Evolutionary conservation across 1,140 invertebrate genomes (phyloP).

Genomic region (Brachionus calyciflorus): DNA sequence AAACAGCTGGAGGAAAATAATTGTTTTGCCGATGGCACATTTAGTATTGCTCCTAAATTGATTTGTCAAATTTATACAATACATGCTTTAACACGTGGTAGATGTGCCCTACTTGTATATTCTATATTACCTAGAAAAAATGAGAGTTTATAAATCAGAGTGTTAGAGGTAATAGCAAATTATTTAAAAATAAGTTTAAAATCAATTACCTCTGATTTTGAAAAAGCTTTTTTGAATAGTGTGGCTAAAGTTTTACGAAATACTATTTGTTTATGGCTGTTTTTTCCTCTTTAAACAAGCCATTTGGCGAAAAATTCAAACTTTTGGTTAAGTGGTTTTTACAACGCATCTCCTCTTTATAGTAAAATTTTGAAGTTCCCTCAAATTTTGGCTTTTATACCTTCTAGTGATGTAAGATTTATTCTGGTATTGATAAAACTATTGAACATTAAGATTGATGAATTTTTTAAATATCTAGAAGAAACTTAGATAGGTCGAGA

Average conservation of each 20-base stretch:
- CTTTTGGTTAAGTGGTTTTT: not conserved
- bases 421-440: not conserved
- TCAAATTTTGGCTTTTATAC: not conserved
- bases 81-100: not conserved
- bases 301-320: constrained; percentile 19
- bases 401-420: not conserved
- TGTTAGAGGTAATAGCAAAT: not conserved
- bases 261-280: not conserved
- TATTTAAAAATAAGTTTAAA: not conserved
- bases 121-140: constrained; percentile 27
- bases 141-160: not conserved
- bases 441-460: not conserved
- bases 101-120: not conserved
- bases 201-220: not conserved
- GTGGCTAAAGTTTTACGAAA: not conserved
- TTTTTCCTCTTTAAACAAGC: not conserved
- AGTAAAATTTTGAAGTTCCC: constrained; percentile 9
- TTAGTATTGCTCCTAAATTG: not conserved
- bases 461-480: constrained; percentile 6
- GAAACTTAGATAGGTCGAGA: constrained; percentile 8
- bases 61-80: constrained; percentile 6
- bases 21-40: not conserved
- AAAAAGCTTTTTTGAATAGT: constrained; percentile 9
- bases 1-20: not conserved
- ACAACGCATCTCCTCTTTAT: not conserved